Base-by-base conservation (phyloP, 2,888 invertebrate species). In the Andrena camellia region DNA sequence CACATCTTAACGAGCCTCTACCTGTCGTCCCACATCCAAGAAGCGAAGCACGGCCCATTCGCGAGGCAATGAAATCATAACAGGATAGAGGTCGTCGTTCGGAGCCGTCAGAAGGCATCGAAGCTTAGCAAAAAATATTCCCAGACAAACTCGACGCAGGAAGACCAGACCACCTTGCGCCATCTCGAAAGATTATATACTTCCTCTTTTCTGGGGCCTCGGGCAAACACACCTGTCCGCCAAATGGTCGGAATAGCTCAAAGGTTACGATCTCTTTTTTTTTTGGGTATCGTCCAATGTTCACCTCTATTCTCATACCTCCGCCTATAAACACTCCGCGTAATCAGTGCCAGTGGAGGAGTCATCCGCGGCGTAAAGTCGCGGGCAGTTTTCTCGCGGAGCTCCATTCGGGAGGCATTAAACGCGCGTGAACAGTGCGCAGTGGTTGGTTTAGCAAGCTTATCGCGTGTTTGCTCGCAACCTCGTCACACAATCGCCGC, bases 1-100 rank as follows among this genome's bases (percentile, higher is more conserved):
- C 68, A 68, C 79, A 64, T 79, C 76, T 76, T 76, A 64, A 69
- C 76, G 76, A 64, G 59, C 35, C 63, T 23, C 69, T 76, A 76
- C 79, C 77, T 80, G 77, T 80, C 66, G 79, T 70, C 59, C 50
- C 23, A 42, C 50, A 52, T 70, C n/a, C 62, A 8, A 23, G 8
- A 48, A 52, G 35, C 10, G 59, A 57, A 29, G 26, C 63, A 59
- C 57, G 23, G 63, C 20, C 17, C 10, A 33, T 31, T 2, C 13
- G 20, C 23, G 13, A 8, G 4, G 4, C 10, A 26, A 26, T 4
- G n/a, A 33, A 68, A 33, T 23, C 63, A 35, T 33, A 17, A 20
- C n/a, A 23, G 13, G 20, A 17, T 26, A 17, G 20, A 31, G 20
- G 26, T 7, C 8, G 48, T 57, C 35, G 48, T 7, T 29, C 17